These are phyloP conservation scores for Lysandra coridon DNA, from an alignment of 2,888 invertebrate genomes.

Conservation along the genomic window DNA sequence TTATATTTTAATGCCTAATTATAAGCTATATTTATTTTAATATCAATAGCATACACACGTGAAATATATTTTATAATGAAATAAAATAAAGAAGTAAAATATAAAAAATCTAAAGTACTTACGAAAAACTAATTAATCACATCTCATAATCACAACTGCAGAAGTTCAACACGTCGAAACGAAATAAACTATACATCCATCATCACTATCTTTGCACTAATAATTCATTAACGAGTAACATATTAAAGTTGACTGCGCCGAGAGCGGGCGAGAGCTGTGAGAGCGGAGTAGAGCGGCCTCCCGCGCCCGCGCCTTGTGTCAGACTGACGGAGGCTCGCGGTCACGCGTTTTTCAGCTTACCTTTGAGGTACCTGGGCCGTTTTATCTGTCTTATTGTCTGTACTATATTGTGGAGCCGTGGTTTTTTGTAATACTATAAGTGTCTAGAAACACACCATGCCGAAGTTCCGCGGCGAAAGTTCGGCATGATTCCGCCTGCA, in stretches of 20 bases:
- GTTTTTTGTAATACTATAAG: not conserved
- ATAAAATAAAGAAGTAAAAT: not conserved
- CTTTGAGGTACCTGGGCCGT: slow-evolving; percentile 43
- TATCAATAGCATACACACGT: not conserved
- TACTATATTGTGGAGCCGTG: not conserved
- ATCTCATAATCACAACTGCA: slow-evolving; percentile 61
- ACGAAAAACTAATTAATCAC: slow-evolving; percentile 61
- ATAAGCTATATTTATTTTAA: not conserved
- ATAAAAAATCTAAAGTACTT: slow-evolving; percentile 45
- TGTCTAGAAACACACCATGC: too few species aligned
- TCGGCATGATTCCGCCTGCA: too few species aligned
- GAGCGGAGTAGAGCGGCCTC: slow-evolving; percentile 46
- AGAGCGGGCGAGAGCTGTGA: slow-evolving; percentile 43
- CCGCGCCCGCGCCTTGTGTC: slow-evolving; percentile 49
- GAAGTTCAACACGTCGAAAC: slow-evolving; percentile 54
- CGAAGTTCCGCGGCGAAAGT: too few species aligned
- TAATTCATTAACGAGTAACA: slow-evolving; percentile 52
- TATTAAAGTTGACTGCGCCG: slow-evolving; percentile 63
- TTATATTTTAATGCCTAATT: not conserved
- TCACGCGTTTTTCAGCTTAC: slow-evolving; percentile 45
- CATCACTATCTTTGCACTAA: slow-evolving; percentile 59
- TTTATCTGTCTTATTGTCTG: slow-evolving; percentile 37
- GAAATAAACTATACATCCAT: slow-evolving; percentile 49
- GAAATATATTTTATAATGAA: not conserved
- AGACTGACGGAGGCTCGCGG: slow-evolving; percentile 54